phyloP scores from a whole-genome alignment of 2,888 invertebrate genomes.

The Cataglyphis livida region DNA sequence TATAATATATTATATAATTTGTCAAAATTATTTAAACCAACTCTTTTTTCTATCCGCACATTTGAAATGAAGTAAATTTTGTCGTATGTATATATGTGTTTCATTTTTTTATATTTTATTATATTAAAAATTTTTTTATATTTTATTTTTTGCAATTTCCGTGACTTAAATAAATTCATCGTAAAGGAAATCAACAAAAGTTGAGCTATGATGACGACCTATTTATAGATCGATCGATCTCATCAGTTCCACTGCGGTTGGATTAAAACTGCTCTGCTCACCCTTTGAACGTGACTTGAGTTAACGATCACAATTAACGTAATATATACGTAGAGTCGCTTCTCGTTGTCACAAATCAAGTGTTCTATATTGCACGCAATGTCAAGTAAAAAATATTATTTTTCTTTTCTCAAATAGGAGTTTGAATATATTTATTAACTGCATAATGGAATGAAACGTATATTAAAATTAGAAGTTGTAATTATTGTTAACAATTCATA shows the following conservation, averaged over 20 bases:
- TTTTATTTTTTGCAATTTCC: background rate
- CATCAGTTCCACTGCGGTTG: slow-evolving; percentile 67
- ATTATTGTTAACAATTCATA: background rate
- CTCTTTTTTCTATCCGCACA: background rate
- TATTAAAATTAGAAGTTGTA: background rate
- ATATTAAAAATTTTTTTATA: background rate
- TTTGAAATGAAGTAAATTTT: background rate
- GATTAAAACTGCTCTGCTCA: slow-evolving; percentile 70
- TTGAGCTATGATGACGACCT: slow-evolving; percentile 13
- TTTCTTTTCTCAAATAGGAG: background rate
- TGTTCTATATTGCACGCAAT: slow-evolving; percentile 11
- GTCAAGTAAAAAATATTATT: background rate
- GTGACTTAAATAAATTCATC: background rate
- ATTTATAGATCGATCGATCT: slow-evolving; percentile 71
- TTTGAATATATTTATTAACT: background rate
- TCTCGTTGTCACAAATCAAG: slow-evolving; percentile 62
- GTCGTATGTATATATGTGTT: background rate
- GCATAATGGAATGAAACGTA: background rate
- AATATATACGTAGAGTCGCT: slow-evolving; percentile 54
- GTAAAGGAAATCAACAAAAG: background rate
- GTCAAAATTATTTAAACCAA: background rate
- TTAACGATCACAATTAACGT: slow-evolving; percentile 80
- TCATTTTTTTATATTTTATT: background rate
- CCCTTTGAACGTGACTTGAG: slow-evolving; percentile 79
- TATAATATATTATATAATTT: background rate